Evolutionary conservation across 2,113 vertebrate genomes (phyloP).

Genomic region (Melanerpes formicivorus): DNA sequence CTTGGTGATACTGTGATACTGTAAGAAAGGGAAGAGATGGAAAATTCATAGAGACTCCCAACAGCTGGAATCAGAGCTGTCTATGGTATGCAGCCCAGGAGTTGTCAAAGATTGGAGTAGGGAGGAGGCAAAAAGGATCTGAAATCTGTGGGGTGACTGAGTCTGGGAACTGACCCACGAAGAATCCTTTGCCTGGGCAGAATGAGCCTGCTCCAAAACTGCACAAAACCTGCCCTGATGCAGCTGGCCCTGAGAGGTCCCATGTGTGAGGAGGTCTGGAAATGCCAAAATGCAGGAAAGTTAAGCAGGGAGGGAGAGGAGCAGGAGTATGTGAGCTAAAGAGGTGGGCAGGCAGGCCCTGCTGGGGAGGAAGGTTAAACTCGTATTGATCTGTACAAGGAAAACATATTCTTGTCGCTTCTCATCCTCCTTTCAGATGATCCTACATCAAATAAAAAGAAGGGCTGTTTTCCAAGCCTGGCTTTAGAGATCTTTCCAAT

Average conservation of each 20-base stretch:
- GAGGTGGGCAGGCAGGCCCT: constrained; percentile 9
- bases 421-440: constrained; percentile 72
- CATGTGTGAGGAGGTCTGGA: background rate
- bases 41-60: background rate
- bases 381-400: constrained; percentile 69
- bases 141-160: background rate
- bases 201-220: background rate
- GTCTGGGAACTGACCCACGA: background rate
- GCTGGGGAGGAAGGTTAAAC: constrained; percentile 65
- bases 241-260: accelerated
- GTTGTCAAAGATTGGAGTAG: background rate
- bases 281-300: background rate
- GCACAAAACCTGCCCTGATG: background rate
- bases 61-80: background rate
- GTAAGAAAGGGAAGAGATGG: background rate
- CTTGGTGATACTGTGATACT: too few species aligned
- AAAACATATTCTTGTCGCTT: constrained; percentile 58
- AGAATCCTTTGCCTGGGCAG: background rate
- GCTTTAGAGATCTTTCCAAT: constrained; percentile 66
- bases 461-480: constrained; percentile 64
- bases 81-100: accelerated
- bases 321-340: background rate
- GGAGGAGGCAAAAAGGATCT: background rate
- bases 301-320: background rate
- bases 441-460: constrained; percentile 70